A percentile compares a stretch with the other conserved stretches of the same genome.
These are phyloP conservation scores for Eulimnadia texana DNA, from an alignment of 1,140 invertebrate species.

Conservation along the genomic window DNA sequence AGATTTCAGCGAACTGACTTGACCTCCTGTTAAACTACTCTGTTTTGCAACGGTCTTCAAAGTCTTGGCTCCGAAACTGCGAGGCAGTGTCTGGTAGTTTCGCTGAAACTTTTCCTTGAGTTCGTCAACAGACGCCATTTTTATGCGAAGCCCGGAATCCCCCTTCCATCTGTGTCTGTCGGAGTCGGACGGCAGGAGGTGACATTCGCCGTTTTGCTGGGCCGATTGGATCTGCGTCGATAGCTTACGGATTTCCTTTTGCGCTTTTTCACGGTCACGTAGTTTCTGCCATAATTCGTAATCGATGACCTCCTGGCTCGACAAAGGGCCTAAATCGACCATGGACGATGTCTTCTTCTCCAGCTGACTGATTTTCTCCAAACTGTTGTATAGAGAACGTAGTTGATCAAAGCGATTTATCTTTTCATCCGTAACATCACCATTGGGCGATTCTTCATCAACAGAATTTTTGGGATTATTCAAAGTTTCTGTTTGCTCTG, in stretches of 20 bases:
- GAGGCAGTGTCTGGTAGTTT: neutral
- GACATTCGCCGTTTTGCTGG: slow-evolving; percentile 66
- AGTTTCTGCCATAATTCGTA: slow-evolving; percentile 73
- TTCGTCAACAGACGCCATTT: slow-evolving; percentile 74
- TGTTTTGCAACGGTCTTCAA: slow-evolving; percentile 14
- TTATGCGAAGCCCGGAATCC: slow-evolving; percentile 60
- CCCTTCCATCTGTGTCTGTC: slow-evolving; percentile 52
- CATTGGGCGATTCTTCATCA: neutral
- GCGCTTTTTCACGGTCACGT: slow-evolving; percentile 57
- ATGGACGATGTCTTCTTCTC: slow-evolving; percentile 54
- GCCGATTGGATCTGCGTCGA: slow-evolving; percentile 60
- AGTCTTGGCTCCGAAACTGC: slow-evolving; percentile 10
- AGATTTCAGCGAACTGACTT: neutral
- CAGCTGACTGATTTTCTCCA: slow-evolving; percentile 69
- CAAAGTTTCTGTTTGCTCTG: neutral
- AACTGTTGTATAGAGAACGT: slow-evolving; percentile 65
- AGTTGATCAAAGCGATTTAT: slow-evolving; percentile 53
- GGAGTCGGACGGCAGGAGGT: slow-evolving; percentile 56
- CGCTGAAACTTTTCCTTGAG: slow-evolving; percentile 32
- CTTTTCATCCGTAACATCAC: neutral
- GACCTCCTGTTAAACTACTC: slow-evolving; percentile 29
- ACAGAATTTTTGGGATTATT: neutral
- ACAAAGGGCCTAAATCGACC: slow-evolving; percentile 49
- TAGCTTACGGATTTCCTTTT: slow-evolving; percentile 61
- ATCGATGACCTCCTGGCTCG: slow-evolving; percentile 61